phyloP scores from a whole-genome alignment of 1,140 invertebrate species.

The Tetragnatha versicolor region DNA sequence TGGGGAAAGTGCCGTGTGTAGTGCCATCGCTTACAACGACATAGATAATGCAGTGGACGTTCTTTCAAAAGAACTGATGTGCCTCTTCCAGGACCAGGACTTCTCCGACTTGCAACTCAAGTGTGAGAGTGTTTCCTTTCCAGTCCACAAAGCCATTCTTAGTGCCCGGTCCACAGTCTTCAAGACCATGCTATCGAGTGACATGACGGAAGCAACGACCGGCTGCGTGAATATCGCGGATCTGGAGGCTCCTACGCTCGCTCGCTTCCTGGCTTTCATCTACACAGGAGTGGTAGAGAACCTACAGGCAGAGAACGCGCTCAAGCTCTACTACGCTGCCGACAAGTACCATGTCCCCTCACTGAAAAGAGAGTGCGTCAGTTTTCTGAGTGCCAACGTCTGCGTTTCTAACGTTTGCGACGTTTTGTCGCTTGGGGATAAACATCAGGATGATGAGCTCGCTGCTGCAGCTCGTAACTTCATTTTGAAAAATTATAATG shows the following conservation, averaged over 20 bases:
- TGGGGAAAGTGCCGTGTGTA: no score
- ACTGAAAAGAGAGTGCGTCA: not conserved
- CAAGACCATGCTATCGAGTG: no score
- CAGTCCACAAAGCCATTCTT: no score
- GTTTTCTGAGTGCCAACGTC: not conserved
- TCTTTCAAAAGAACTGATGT: slow-evolving; percentile 60
- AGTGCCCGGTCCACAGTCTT: no score
- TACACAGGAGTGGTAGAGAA: not conserved
- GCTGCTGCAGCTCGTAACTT: not conserved
- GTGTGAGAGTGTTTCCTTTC: no score
- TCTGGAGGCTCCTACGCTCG: not conserved
- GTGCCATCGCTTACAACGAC: no score
- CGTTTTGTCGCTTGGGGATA: not conserved
- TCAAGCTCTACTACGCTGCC: not conserved
- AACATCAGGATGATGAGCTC: not conserved
- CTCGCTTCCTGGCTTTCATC: not conserved
- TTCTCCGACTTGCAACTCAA: no score
- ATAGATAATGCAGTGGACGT: no score
- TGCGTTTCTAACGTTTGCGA: not conserved
- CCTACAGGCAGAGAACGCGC: not conserved
- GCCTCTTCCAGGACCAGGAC: no score
- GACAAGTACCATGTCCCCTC: not conserved
- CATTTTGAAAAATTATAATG: not conserved
- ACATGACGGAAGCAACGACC: not conserved
- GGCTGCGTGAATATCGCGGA: not conserved